Conservation (phyloP, 92 coral and sea anemone genomes). For the Zoanthus gigantus region DNA sequence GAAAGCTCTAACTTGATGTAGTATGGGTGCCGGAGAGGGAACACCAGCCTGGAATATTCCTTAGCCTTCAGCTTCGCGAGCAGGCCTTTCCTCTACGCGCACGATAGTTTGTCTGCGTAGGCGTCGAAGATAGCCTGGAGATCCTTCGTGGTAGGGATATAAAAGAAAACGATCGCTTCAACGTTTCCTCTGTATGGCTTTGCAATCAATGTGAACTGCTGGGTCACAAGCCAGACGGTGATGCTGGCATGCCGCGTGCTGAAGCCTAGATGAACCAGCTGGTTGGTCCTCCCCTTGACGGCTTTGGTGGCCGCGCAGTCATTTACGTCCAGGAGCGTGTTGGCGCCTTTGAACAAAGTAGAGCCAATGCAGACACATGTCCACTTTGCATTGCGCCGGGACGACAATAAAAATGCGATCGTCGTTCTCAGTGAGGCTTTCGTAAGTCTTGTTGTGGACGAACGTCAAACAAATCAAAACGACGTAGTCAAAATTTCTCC, state of each 20-base stretch:
- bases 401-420: background rate
- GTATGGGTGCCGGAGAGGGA: background rate
- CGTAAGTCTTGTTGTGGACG: background rate
- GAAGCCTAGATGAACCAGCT: background rate
- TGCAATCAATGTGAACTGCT: background rate
- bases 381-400: background rate
- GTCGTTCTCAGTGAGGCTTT: background rate
- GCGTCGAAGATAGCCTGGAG: background rate
- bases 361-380: background rate
- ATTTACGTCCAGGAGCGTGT: background rate
- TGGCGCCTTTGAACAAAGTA: background rate
- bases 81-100: background rate
- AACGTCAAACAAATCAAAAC: background rate
- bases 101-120: background rate
- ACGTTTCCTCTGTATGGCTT: background rate
- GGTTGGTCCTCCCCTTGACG: background rate
- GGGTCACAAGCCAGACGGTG: background rate
- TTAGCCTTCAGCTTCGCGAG: background rate
- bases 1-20: background rate
- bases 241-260: background rate
- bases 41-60: background rate
- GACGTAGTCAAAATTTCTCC: background rate
- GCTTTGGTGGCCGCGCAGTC: background rate
- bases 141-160: background rate
- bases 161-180: background rate